phyloP scores from a whole-genome alignment of 2,888 invertebrate species.

The Cyclophora albipunctata region DNA sequence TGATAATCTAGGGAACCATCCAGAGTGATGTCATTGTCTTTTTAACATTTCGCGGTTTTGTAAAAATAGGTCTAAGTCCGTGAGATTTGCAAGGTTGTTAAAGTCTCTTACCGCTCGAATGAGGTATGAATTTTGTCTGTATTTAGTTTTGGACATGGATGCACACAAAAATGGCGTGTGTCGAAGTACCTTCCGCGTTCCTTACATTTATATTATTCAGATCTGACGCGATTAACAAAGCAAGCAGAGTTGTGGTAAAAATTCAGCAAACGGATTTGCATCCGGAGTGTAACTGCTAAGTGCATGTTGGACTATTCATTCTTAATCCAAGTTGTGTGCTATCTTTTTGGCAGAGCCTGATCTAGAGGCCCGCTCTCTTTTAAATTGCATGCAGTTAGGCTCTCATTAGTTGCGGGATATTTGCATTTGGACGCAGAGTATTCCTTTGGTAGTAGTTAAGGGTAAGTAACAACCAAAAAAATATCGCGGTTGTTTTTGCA shows the following conservation, averaged over 20 bases:
- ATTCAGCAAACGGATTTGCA: conserved; percentile 45
- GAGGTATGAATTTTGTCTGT: too few species aligned
- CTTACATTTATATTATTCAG: too few species aligned
- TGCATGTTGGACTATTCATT: conserved; percentile 61
- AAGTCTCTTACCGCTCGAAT: too few species aligned
- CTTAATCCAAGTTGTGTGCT: conserved; percentile 49
- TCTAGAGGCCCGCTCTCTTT: conserved; percentile 39
- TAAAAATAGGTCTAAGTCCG: too few species aligned
- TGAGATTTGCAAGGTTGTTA: too few species aligned
- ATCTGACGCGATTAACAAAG: conserved; percentile 4
- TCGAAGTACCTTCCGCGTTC: too few species aligned
- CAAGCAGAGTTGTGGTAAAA: conserved; percentile 23
- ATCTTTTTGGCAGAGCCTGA: conserved; percentile 63
- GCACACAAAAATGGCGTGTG: too few species aligned
- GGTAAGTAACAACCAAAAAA: conserved; percentile 23
- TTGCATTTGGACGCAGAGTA: conserved; percentile 45
- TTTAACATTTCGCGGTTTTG: too few species aligned
- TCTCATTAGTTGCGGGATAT: conserved; percentile 55
- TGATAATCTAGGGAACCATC: too few species aligned
- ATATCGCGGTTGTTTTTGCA: conserved; percentile 17
- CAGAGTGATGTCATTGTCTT: too few species aligned
- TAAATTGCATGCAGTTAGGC: conserved; percentile 59
- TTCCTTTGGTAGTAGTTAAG: conserved; percentile 23
- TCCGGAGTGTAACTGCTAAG: conserved; percentile 41
- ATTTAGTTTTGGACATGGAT: too few species aligned